Base-by-base conservation (phyloP, 2,888 invertebrate species). In the Corythucha ciliata region DNA sequence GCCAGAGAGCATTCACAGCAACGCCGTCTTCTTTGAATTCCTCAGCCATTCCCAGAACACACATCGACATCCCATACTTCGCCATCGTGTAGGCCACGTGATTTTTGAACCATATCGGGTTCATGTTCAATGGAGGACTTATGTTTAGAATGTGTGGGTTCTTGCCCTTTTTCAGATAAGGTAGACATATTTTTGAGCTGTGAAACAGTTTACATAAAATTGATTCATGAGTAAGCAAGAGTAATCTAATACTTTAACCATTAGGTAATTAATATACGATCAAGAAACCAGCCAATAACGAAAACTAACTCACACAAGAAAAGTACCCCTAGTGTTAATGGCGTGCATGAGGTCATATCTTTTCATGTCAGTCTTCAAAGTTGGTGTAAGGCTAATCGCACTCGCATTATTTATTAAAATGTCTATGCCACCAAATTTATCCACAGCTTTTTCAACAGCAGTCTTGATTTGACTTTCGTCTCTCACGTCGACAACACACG, bases 51-150 rank as follows among this genome's bases (percentile, higher is more conserved):
- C 97, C 96, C 12, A 97, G 72, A 2, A 88, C 93, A 68, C 94
- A 96, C 91, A 97, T 89, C 0, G 93, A 93, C 96, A 96, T 96
- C 20, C 94, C 96, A 68, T 92, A 97, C 67, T 97, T 97, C 2
- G 97, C 91, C 83, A 96, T 96, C 1, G 96, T 94, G 69, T 98
- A 97, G 1, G 94, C 96, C 40, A 92, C 86, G 69, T 94, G 88
- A 58, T 83, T 75, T 45, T 79, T 78, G 67, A 97, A 93, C 97
- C 97, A 97, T 60, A 78, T 73, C 0, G 90, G 79, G 60, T 79
- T 77, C 82, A 97, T 77, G 67, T 83, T 88, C 16, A 97, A 72
- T 0, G 97, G 97, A 2, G 97, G 97, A 21, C 93, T 93, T 45
- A 97, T 73, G 69, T 96, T 97, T 16, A 97, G 74, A 60, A 97